A percentile compares a stretch with the other conserved stretches of the same genome.
These are phyloP conservation scores for Eumeta japonica DNA, from an alignment of 1,140 invertebrate genomes.

Conservation along the genomic window DNA sequence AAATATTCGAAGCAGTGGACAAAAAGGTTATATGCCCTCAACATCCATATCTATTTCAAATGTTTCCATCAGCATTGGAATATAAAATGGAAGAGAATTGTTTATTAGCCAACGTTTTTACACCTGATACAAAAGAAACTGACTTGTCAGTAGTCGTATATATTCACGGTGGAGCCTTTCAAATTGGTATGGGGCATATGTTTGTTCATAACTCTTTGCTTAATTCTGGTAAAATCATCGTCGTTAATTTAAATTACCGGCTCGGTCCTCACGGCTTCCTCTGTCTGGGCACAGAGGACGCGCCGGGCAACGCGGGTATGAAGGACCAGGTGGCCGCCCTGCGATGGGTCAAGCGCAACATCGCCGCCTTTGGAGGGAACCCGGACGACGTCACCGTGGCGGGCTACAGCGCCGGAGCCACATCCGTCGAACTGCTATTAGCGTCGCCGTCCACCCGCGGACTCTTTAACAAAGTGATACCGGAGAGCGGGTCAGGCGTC, in stretches of 20 bases:
- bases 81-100: conserved; percentile 24
- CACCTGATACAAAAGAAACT: conserved; percentile 23
- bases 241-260: conserved; percentile 24
- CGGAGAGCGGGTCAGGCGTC: conserved; percentile 18
- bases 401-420: conserved; percentile 24
- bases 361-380: conserved; percentile 28
- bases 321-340: conserved; percentile 28
- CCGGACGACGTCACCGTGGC: conserved; percentile 27
- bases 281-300: conserved; percentile 24
- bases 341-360: conserved; percentile 30
- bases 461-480: conserved; percentile 28
- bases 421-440: conserved; percentile 21
- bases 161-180: conserved; percentile 25
- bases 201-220: conserved; percentile 14
- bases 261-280: conserved; percentile 23
- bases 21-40: conserved; percentile 27
- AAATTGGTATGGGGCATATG: conserved; percentile 16
- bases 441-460: conserved; percentile 22
- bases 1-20: conserved; percentile 23
- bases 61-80: not conserved
- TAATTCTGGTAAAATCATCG: conserved; percentile 14
- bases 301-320: conserved; percentile 30
- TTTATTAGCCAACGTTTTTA: conserved; percentile 32
- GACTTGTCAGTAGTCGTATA: conserved; percentile 31
- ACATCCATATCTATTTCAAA: too few relatives aligned